A percentile compares a stretch with the other conserved stretches of the same genome.
These are phyloP conservation scores for Tribolium castaneum DNA, from an alignment of 1,140 invertebrate species.

Conservation along the genomic window DNA sequence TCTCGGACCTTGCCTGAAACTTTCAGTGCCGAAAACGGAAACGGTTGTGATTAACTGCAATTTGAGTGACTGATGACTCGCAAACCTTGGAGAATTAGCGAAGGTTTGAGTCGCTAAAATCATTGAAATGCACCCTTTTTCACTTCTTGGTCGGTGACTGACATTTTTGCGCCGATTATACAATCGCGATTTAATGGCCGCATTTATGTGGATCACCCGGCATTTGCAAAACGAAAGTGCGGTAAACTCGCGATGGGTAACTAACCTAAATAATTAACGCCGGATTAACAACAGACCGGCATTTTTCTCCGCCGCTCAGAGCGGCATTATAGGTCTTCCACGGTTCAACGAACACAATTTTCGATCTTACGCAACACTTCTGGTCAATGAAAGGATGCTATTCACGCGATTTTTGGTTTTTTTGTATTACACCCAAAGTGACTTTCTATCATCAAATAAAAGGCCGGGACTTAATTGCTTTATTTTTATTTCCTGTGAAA, in stretches of 20 bases:
- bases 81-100: neutral
- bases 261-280: slow-evolving; percentile 21
- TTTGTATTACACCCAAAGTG: neutral
- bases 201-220: slow-evolving; percentile 6
- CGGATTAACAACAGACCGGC: neutral
- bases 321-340: neutral
- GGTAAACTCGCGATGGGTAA: slow-evolving; percentile 4
- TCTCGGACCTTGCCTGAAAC: neutral
- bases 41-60: neutral
- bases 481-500: slow-evolving; percentile 4
- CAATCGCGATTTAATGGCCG: neutral
- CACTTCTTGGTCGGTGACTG: neutral
- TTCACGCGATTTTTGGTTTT: slow-evolving; percentile 5
- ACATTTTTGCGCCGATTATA: neutral
- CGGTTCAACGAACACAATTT: slow-evolving; percentile 1
- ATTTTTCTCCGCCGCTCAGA: neutral
- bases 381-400: slow-evolving; percentile 18
- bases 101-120: neutral
- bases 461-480: neutral
- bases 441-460: slow-evolving; percentile 15
- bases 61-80: neutral
- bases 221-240: slow-evolving; percentile 28
- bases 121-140: too few species aligned
- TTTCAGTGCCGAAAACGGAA: slow-evolving; percentile 16
- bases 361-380: neutral